These are phyloP conservation scores for Dasypus novemcinctus DNA, from an alignment of 2,113 vertebrate genomes.

Conservation along the genomic window DNA sequence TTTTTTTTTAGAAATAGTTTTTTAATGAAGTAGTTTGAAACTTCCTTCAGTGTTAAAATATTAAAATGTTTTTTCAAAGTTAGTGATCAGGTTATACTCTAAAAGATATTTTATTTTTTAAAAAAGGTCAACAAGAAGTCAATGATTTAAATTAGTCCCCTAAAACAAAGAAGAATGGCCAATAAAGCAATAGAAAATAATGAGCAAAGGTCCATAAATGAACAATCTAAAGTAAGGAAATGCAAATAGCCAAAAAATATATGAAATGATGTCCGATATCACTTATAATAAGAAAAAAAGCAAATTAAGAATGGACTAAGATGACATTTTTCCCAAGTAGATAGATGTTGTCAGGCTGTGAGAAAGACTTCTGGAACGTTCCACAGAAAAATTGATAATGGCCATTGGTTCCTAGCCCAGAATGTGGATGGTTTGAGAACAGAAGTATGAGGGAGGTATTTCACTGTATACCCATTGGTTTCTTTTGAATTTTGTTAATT, in stretches of 20 bases:
- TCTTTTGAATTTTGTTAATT: not conserved
- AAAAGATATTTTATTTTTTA: not conserved
- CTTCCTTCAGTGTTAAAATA: not conserved
- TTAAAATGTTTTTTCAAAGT: not conserved
- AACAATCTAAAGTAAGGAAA: not conserved
- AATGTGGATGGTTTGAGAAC: not conserved
- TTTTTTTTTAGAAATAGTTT: not conserved
- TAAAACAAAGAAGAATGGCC: not conserved
- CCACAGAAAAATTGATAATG: not conserved
- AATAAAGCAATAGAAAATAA: not conserved
- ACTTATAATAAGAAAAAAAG: not conserved
- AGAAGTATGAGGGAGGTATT: not conserved
- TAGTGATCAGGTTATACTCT: not conserved
- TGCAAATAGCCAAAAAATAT: not conserved
- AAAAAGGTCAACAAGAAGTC: not conserved
- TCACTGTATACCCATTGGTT: not conserved
- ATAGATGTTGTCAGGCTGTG: not conserved
- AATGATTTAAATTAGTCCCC: constrained; percentile 26
- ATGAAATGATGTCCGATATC: not conserved
- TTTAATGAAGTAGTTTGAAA: not conserved
- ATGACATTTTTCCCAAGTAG: not conserved
- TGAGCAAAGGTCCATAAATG: not conserved
- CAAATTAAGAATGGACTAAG: not conserved
- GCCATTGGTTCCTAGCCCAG: not conserved
- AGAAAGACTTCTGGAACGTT: not conserved